Conservation (phyloP, 2,888 invertebrate genomes). For the Schrankia costaestrigalis region DNA sequence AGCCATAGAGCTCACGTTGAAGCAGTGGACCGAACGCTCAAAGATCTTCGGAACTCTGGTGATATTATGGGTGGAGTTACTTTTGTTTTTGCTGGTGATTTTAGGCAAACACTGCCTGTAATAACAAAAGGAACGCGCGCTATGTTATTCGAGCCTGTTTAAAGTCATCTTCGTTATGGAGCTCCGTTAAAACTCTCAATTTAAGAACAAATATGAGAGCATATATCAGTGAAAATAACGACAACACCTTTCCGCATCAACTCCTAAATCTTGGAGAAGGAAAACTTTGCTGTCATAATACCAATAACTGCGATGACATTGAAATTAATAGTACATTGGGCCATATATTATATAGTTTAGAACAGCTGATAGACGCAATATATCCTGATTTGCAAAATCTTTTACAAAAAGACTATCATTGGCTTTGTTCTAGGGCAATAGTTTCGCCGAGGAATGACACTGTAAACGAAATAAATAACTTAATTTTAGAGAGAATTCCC, state of each 20-base stretch:
- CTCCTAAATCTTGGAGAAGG: too few species aligned
- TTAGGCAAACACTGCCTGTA: slow-evolving; percentile 2
- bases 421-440: not conserved
- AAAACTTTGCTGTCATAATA: too few species aligned
- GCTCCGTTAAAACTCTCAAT: slow-evolving; percentile 10
- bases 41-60: slow-evolving; percentile 12
- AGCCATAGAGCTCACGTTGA: slow-evolving; percentile 20
- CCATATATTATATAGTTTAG: too few species aligned
- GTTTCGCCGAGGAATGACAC: too few species aligned
- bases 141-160: slow-evolving; percentile 11
- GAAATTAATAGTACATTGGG: too few species aligned
- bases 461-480: too few species aligned
- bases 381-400: not conserved
- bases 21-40: slow-evolving; percentile 14
- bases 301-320: too few species aligned
- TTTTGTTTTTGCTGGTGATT: slow-evolving; percentile 19
- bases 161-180: slow-evolving; percentile 19
- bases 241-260: too few species aligned
- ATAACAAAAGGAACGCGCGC: not conserved
- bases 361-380: too few species aligned
- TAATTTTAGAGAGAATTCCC: too few species aligned
- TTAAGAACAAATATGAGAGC: slow-evolving; percentile 20
- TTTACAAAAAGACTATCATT: not conserved
- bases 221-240: too few species aligned
- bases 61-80: too few species aligned